These are phyloP conservation scores for Lycaon pictus DNA, from an alignment of 2,113 vertebrate genomes.

Conservation along the genomic window DNA sequence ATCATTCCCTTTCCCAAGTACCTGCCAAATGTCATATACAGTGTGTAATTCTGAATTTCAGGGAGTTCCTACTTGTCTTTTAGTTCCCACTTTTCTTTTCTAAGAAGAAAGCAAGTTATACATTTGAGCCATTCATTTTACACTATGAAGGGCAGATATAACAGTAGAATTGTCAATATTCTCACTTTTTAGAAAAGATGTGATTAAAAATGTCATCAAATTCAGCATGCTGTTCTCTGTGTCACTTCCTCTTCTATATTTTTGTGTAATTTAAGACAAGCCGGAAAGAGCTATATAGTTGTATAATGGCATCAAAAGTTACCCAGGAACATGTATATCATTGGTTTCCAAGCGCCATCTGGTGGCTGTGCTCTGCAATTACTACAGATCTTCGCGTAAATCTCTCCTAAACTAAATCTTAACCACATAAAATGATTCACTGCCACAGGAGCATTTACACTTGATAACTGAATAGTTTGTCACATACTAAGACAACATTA, in stretches of 20 bases:
- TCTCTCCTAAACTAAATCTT: neutral
- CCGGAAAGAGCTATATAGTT: neutral
- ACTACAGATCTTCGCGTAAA: neutral
- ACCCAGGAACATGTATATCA: neutral
- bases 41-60: slow-evolving; percentile 21
- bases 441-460: neutral
- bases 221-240: neutral
- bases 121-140: neutral
- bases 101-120: neutral
- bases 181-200: neutral
- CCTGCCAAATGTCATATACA: neutral
- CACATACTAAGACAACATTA: neutral
- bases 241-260: neutral
- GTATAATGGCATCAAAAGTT: neutral
- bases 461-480: neutral
- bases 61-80: neutral
- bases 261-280: neutral
- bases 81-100: neutral
- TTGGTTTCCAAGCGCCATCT: slow-evolving; percentile 73
- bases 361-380: slow-evolving; percentile 63
- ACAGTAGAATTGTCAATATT: neutral
- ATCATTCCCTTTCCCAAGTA: neutral
- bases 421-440: neutral
- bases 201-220: neutral
- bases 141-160: neutral